Base-by-base conservation (phyloP, 2,797 vertebrate genomes). In the Acanthopagrus latus region DNA sequence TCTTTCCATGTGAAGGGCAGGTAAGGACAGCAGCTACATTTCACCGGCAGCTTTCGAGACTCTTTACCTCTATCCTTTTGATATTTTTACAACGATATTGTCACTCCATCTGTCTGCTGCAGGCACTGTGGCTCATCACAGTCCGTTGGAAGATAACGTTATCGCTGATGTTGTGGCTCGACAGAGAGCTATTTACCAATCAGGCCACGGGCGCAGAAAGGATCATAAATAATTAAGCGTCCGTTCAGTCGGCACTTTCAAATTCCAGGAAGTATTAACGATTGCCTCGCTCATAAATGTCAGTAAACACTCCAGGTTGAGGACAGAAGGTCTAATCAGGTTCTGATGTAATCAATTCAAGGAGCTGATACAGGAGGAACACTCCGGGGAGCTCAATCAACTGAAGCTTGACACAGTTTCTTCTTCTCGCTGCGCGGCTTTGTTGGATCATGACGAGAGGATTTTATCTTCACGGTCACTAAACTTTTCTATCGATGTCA, bases 181-280 rank as follows among this genome's bases (percentile, higher is more conserved):
- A 76, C 83, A 48, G 80, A 87, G 76, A 81, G 84, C 78, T 81
- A 71, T 85, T 86, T 84, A 90, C 86, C 86, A 87, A 78, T 86
- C 80, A 86, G 80, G 65, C 83, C 76, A 78, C 3, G 23, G 74
- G 70, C 76, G 78, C 65, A 81, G 84, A 89, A 64, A 82, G 65
- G 48, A 78, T 81, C 80, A 88, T 92, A 82, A 92, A 93, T 89
- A 89, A 92, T 89, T 86, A 84, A 91, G 72, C 9, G 20, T 74
- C 72, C 9, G 54, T 81, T 86, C 81, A 58, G 74, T 84, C 54
- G 58, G 82, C 82, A 84, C 81, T 90, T 91, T 87, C 25, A 82
- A 81, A 87, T 90, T 92, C 87, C 74, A 63, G 84, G 85, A 90
- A 89, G 78, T 81, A 85, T 81, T 79, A 89, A 89, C 55, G 66